A percentile compares a stretch with the other conserved stretches of the same genome.
Evolutionary conservation across 2,888 invertebrate genomes (phyloP).

Genomic region (Leptothorax acervorum): DNA sequence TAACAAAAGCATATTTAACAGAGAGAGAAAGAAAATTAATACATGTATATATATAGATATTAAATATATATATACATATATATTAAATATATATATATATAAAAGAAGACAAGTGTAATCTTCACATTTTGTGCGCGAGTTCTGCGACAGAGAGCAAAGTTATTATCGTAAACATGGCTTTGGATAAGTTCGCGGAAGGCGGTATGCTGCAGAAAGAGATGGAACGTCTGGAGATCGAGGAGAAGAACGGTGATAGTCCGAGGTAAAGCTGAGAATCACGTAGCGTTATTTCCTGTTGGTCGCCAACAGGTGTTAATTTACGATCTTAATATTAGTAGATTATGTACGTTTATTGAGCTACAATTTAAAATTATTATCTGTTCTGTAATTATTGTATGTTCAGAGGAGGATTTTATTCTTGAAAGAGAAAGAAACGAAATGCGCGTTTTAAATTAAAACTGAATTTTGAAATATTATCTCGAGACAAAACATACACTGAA

Average conservation of each 20-base stretch:
- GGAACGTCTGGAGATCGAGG: slow-evolving; percentile 84
- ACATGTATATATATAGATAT: slow-evolving; percentile 64
- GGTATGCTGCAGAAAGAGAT: slow-evolving; percentile 82
- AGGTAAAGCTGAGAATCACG: slow-evolving; percentile 76
- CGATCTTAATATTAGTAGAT: not conserved
- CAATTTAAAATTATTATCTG: slow-evolving; percentile 3
- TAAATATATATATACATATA: slow-evolving; percentile 66
- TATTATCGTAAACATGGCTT: slow-evolving; percentile 76
- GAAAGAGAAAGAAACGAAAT: not conserved
- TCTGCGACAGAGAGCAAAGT: slow-evolving; percentile 45
- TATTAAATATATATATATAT: slow-evolving; percentile 65
- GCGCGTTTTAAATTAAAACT: not conserved
- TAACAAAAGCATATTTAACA: slow-evolving; percentile 63
- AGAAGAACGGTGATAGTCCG: slow-evolving; percentile 83
- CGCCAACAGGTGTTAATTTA: slow-evolving; percentile 4
- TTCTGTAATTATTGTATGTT: not conserved
- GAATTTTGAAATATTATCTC: not conserved
- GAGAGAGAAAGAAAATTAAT: slow-evolving; percentile 56
- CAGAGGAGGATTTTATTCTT: not conserved
- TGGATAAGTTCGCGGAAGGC: slow-evolving; percentile 84
- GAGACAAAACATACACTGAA: not conserved
- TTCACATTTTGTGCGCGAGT: slow-evolving; percentile 63
- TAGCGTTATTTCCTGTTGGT: not conserved
- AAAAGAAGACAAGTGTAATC: slow-evolving; percentile 67
- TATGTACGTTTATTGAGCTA: not conserved